A percentile compares a stretch with the other conserved stretches of the same genome.
Conservation (phyloP, 2,797 vertebrate species). For the Poecilia gillii region DNA sequence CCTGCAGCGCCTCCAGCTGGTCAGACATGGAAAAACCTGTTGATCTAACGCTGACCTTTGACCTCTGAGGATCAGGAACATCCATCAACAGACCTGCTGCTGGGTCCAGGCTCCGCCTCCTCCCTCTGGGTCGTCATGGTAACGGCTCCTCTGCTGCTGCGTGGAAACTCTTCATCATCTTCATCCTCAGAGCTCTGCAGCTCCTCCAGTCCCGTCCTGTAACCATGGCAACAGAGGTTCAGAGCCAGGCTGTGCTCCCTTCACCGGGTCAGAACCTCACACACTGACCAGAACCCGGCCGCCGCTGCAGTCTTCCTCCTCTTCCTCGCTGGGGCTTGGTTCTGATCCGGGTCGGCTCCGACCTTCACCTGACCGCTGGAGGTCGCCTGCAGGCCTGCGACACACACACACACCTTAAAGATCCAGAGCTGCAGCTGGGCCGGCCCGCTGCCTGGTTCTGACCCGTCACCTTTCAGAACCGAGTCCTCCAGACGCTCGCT, state of each 20-base stretch:
- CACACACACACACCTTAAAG: conserved; percentile 4
- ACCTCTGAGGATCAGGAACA: too few species aligned
- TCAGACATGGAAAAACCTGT: too few species aligned
- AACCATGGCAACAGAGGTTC: conserved; percentile 11
- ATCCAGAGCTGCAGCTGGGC: not conserved
- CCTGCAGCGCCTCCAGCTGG: too few species aligned
- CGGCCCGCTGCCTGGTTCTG: not conserved
- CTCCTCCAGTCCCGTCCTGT: conserved; percentile 73
- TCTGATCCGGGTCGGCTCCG: conserved; percentile 7
- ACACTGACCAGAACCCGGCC: conserved; percentile 77
- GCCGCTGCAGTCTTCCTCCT: conserved; percentile 37
- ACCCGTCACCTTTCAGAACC: conserved; percentile 86
- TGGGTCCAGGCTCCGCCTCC: conserved; percentile 19
- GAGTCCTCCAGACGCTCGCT: conserved; percentile 93
- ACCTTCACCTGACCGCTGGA: conserved; percentile 81
- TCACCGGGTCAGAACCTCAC: not conserved
- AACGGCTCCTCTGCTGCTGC: not conserved
- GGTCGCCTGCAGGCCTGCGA: conserved; percentile 78
- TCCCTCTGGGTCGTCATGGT: not conserved
- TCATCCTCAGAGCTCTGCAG: conserved; percentile 71
- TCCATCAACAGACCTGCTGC: conserved; percentile 35
- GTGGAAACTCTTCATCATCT: conserved; percentile 29
- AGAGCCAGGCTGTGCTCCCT: too few species aligned
- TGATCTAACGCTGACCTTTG: too few species aligned
- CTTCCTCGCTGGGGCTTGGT: conserved; percentile 69